Base-by-base conservation (phyloP, 2,797 vertebrate genomes). In the Scarus forsteni region DNA sequence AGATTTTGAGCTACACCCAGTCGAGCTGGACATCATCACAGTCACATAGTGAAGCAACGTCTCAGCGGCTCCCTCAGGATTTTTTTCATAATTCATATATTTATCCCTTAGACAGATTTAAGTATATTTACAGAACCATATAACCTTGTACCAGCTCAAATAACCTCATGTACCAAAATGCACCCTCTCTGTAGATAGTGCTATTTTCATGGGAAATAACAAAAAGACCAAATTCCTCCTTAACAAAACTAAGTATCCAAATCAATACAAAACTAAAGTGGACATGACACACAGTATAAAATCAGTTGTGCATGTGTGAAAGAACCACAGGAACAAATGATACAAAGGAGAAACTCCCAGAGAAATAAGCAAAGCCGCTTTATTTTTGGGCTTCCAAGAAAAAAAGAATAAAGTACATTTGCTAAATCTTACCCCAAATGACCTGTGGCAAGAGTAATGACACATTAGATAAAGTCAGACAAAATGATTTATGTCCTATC, bases 1-100 rank as follows among this genome's bases (percentile, higher is more conserved):
- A 91, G 85, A 92, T 72, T 61, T 57, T 83, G 84, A 80, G 87
- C 84, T 87, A 88, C 82, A 68, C 79, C 81, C 66, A 62, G 63
- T 81, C 60, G 8, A 71, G 66, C 75, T 86, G 81, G 84, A 85
- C 80, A 88, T 78, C 62, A 43, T 75, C 60, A 88, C 85, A 80
- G 75, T 85, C 83, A 81, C 80, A 67, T 64, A 84, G 73, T 48
- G 73, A 79, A 85, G 76, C 73, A 35, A 53, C 6, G 7, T 49
- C 14, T 70, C 57, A 45, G 74, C 60, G 45, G 53, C 81, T 83
- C 48, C 40, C 50, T 48, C 70, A 61, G 50, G 58, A 65, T n/a
- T 66, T 75, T 72, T 48, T 73, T 70, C 74, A 43, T 49, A 44
- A 70, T 56, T 83, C 60, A 56, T 45, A 63, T 68, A 71, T 66